Conservation (phyloP, 2,797 vertebrate genomes). For the Pantherophis vulpinus region DNA sequence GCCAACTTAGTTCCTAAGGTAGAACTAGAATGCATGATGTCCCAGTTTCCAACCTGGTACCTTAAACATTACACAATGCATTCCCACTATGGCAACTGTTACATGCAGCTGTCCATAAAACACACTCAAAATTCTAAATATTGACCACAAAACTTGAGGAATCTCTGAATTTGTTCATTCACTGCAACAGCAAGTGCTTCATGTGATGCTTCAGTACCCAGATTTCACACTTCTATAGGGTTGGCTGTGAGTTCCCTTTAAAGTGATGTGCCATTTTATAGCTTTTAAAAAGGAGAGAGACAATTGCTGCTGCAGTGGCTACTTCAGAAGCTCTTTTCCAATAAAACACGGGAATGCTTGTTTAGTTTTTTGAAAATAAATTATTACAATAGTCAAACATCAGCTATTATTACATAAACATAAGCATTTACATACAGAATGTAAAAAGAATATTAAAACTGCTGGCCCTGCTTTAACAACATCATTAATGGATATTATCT, state of each 20-base stretch:
- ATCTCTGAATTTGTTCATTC: background rate
- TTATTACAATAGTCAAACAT: constrained; percentile 29
- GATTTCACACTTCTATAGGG: background rate
- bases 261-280: background rate
- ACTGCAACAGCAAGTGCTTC: background rate
- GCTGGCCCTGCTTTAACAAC: constrained; percentile 51
- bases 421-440: constrained; percentile 31
- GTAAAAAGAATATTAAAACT: constrained; percentile 55
- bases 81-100: background rate
- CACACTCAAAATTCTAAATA: background rate
- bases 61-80: background rate
- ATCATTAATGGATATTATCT: constrained; percentile 56
- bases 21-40: background rate
- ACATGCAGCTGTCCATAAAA: background rate
- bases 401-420: constrained; percentile 49
- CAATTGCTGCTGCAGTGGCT: background rate
- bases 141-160: background rate
- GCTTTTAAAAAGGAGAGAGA: background rate
- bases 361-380: background rate
- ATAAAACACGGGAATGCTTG: background rate
- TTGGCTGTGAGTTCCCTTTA: background rate
- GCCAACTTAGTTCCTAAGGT: background rate
- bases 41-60: background rate
- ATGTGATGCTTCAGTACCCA: background rate
- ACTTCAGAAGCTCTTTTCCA: background rate